Percentiles rank a stretch among this genome's conserved stretches.
phyloP scores from a whole-genome alignment of 2,797 vertebrate genomes.

The Ctenopoma multispine region DNA sequence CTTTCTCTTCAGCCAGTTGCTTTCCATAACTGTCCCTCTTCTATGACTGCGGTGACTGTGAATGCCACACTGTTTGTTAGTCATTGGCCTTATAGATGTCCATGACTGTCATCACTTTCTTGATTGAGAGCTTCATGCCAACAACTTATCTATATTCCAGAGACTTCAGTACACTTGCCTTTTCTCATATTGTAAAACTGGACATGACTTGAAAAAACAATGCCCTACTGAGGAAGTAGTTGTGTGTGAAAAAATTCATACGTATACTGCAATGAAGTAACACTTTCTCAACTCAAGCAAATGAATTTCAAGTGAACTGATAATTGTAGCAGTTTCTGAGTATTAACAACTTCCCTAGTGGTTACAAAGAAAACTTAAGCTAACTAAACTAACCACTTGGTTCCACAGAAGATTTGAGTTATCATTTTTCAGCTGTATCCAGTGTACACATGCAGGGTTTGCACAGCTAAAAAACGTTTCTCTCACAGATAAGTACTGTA shows the following conservation, averaged over 20 bases:
- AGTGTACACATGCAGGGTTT: slow-evolving; percentile 2
- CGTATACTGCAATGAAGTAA: not conserved
- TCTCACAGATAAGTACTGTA: not conserved
- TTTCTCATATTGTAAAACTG: not conserved
- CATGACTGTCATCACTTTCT: slow-evolving; percentile 14
- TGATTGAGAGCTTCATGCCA: not conserved
- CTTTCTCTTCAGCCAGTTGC: not conserved
- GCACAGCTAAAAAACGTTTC: not conserved
- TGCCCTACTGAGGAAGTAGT: not conserved
- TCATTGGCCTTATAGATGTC: slow-evolving; percentile 8
- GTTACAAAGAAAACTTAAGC: slow-evolving; percentile 24
- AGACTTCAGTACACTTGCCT: not conserved
- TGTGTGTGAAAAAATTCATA: slow-evolving; percentile 2
- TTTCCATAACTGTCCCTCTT: not conserved
- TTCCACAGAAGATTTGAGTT: slow-evolving; percentile 29
- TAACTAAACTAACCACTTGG: not conserved
- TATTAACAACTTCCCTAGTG: not conserved
- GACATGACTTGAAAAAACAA: not conserved
- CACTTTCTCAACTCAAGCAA: slow-evolving; percentile 16
- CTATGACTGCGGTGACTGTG: not conserved
- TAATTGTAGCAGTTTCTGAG: slow-evolving; percentile 28
- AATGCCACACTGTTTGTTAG: not conserved
- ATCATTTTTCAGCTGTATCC: not conserved
- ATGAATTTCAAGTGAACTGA: slow-evolving; percentile 36
- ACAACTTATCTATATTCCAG: not conserved